These are phyloP conservation scores for Leptosomus discolor DNA, from an alignment of 2,113 vertebrate species.

Conservation along the genomic window DNA sequence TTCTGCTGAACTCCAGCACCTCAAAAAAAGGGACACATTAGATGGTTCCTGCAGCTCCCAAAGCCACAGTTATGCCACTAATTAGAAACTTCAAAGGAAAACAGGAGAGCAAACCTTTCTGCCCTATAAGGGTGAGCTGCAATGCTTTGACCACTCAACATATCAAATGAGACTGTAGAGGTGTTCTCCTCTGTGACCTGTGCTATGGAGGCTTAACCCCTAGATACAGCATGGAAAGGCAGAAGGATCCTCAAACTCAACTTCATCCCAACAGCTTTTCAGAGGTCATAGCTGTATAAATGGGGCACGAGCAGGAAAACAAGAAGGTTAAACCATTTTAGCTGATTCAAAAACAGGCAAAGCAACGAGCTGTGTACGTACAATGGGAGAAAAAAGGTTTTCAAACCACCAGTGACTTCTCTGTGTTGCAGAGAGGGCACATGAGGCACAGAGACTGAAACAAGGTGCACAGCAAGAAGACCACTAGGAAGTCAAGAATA, in stretches of 20 bases:
- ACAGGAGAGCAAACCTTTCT: background rate
- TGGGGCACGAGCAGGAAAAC: background rate
- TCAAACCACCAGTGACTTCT: background rate
- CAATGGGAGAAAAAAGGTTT: background rate
- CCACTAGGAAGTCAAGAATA: background rate
- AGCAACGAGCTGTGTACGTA: background rate
- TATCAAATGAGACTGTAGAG: rapidly evolving
- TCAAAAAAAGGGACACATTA: background rate
- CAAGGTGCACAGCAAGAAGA: background rate
- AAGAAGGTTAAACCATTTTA: background rate
- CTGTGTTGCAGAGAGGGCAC: background rate
- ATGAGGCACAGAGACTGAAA: rapidly evolving
- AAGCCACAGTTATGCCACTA: background rate
- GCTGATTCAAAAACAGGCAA: background rate
- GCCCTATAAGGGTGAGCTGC: background rate
- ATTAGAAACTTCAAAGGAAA: background rate
- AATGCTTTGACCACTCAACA: background rate
- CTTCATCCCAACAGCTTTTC: background rate
- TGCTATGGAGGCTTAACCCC: background rate
- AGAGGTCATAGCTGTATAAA: background rate
- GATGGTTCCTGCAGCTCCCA: background rate
- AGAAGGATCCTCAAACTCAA: background rate
- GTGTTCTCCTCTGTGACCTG: rapidly evolving
- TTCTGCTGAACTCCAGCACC: background rate
- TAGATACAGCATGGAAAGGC: background rate